phyloP scores from a whole-genome alignment of 2,888 invertebrate species.

The Petrolisthes manimaculis region DNA sequence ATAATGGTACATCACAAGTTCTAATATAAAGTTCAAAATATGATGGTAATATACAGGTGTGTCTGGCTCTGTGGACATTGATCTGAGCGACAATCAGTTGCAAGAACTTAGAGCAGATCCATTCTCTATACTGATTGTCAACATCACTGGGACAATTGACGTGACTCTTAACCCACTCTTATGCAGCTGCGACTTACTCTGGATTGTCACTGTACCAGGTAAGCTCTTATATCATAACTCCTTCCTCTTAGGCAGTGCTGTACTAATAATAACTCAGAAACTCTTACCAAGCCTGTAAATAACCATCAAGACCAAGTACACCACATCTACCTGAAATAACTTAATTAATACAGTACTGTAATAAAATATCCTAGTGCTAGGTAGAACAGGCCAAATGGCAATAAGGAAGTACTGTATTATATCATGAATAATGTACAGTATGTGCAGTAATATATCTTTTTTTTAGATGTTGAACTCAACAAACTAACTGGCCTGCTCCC shows the following conservation, averaged over 20 bases:
- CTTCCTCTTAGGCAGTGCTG: too few relatives aligned
- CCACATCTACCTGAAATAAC: too few relatives aligned
- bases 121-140: background rate
- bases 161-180: background rate
- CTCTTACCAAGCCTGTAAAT: too few relatives aligned
- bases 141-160: background rate
- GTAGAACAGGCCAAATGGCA: too few relatives aligned
- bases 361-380: too few relatives aligned
- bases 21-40: too few relatives aligned
- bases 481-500: background rate
- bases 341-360: too few relatives aligned
- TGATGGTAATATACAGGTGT: background rate
- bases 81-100: background rate
- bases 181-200: background rate
- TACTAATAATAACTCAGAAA: too few relatives aligned
- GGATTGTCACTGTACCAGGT: background rate
- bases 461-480: background rate
- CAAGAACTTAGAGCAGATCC: background rate
- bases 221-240: background rate
- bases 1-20: too few relatives aligned
- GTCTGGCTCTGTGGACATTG: background rate
- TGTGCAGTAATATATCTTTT: background rate
- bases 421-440: background rate
- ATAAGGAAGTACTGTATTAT: background rate
- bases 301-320: too few relatives aligned